phyloP scores from a whole-genome alignment of 2,888 invertebrate genomes.

The Corbicula japonica region DNA sequence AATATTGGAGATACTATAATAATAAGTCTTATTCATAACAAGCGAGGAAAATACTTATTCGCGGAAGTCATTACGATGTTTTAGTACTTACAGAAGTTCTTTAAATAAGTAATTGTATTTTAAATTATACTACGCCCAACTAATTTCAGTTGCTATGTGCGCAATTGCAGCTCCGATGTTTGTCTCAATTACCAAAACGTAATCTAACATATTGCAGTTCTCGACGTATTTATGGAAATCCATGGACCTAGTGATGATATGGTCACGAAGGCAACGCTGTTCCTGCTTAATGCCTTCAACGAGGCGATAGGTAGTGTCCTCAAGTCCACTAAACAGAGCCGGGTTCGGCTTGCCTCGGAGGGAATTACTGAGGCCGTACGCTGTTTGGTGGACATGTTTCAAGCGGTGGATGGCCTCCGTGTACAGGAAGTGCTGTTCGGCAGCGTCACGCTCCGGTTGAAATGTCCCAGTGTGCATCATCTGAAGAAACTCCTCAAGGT shows the following conservation, averaged over 20 bases:
- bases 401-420: background rate
- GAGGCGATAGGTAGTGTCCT: background rate
- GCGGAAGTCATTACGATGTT: no score
- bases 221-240: background rate
- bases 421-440: background rate
- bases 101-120: no score
- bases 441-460: background rate
- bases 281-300: constrained; percentile 5
- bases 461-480: background rate
- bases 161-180: no score
- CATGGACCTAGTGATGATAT: background rate
- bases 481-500: constrained; percentile 2
- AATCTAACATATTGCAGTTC: background rate
- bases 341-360: background rate
- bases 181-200: no score
- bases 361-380: background rate
- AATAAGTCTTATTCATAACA: no score
- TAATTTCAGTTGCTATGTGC: no score
- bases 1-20: no score
- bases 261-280: background rate
- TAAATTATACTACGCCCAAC: no score
- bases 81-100: no score
- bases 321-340: background rate
- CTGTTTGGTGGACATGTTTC: background rate
- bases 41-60: no score